Evolutionary conservation across 2,797 vertebrate species (phyloP).

Genomic region (Cyprinodon diabolis): DNA sequence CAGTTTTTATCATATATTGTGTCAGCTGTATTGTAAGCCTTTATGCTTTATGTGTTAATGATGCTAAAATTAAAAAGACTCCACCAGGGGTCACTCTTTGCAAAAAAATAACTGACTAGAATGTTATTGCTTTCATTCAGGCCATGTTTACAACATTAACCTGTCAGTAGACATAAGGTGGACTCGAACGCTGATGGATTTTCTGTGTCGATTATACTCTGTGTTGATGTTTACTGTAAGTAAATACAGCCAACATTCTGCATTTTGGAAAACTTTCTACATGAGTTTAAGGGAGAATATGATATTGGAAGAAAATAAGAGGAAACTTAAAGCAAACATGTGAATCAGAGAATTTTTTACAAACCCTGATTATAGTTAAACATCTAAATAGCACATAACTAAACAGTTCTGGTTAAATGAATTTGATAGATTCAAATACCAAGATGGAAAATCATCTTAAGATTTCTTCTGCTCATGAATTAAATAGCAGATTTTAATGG

Average conservation of each 20-base stretch:
- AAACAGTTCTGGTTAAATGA: background rate
- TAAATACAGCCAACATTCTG: background rate
- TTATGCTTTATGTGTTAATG: background rate
- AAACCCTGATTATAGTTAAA: background rate
- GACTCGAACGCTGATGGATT: background rate
- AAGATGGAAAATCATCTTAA: too few relatives aligned
- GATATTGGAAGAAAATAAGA: background rate
- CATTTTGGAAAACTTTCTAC: background rate
- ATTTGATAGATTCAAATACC: too few relatives aligned
- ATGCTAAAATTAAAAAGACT: too few relatives aligned
- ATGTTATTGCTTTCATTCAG: background rate
- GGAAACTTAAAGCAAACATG: background rate
- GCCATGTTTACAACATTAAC: background rate
- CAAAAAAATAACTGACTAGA: constrained; percentile 4
- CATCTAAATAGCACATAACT: background rate
- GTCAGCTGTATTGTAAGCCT: background rate
- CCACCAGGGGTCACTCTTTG: constrained; percentile 50
- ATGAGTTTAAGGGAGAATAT: background rate
- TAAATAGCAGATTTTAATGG: background rate
- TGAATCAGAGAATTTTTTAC: background rate
- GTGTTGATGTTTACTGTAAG: background rate
- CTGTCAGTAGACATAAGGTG: background rate
- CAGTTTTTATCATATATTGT: background rate
- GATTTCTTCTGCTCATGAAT: background rate
- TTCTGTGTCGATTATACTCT: background rate